Evolutionary conservation across 2,113 vertebrate genomes (phyloP), one percentile per base, ranked within the genome.

Genomic region (Catharus fuscescens): DNA sequence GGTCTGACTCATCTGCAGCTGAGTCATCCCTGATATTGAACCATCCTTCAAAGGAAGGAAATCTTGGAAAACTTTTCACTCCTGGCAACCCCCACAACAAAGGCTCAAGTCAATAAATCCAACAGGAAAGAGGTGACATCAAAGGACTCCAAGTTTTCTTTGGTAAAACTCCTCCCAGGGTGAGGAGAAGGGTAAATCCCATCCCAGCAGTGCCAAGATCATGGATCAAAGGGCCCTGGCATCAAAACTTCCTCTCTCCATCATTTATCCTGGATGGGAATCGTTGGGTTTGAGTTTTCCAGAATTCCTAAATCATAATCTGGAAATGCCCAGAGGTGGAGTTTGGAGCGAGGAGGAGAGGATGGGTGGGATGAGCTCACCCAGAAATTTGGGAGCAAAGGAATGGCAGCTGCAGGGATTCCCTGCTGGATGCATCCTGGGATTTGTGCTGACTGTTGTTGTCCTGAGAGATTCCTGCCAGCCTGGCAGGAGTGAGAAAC

Each of bases 1-100:
- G 80, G 3, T 79, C 65, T 97, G 95, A 95, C 65, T 96, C 93
- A 95, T 87, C 84, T 59, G 32, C 81, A 28, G 84, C 93, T 95
- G 88, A 85, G 74, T 97, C 95, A 91, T 82, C 23, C 70, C 42
- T 64, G 28, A 53, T 57, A 40, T 61, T 38, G 70, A 82, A 45
- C 23, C 65, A 9, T 34, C 61, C 88, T 73, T 80, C 83, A 94
- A 84, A 93, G 82, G 42, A 57, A 82, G 57, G 50, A 85, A 54
- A 57, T 57, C 21, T 64, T 50, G 72, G 53, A 47, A 54, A 90
- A 87, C 65, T 91, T 90, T 47, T 40, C 80, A 26, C 29, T 96
- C 64, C 80, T 81, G 77, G 53, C 74, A 80, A 25, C 66, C 28
- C 59, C 81, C 77, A 52, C 86, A 47, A 59, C 73, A 65, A 85